Conservation (phyloP, 2,113 vertebrate species). For the Vidua chalybeata region DNA sequence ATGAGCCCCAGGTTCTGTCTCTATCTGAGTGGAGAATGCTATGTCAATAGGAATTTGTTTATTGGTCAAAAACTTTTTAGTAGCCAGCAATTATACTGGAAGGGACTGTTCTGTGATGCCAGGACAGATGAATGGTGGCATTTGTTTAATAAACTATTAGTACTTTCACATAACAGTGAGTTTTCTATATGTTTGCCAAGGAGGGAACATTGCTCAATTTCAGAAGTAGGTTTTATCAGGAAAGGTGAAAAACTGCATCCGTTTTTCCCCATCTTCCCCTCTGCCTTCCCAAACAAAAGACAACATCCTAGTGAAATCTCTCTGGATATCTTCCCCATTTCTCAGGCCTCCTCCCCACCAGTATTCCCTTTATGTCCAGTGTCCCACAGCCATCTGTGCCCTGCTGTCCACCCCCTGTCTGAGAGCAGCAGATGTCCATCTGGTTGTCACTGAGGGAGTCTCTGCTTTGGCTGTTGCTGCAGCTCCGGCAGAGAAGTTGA, state of each 20-base stretch:
- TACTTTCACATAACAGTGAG: not conserved
- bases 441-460: slow-evolving; percentile 7
- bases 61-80: not conserved
- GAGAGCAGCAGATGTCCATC: not conserved
- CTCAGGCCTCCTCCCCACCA: not conserved
- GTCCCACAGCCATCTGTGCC: slow-evolving; percentile 21
- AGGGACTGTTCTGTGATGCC: not conserved
- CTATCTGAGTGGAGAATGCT: not conserved
- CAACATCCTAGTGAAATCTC: not conserved
- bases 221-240: not conserved
- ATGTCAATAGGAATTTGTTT: not conserved
- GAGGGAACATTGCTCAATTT: not conserved
- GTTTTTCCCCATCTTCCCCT: not conserved
- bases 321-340: not conserved
- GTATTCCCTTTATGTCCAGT: not conserved
- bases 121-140: not conserved
- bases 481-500: slow-evolving; percentile 3
- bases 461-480: slow-evolving; percentile 16
- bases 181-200: not conserved
- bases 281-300: not conserved
- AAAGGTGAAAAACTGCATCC: not conserved
- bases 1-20: not conserved
- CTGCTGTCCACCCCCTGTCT: rapidly evolving
- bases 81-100: not conserved
- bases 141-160: not conserved